Percentiles rank a stretch among this genome's conserved stretches.
Evolutionary conservation across 2,888 invertebrate species (phyloP).

Genomic region (Odontothrips loti): DNA sequence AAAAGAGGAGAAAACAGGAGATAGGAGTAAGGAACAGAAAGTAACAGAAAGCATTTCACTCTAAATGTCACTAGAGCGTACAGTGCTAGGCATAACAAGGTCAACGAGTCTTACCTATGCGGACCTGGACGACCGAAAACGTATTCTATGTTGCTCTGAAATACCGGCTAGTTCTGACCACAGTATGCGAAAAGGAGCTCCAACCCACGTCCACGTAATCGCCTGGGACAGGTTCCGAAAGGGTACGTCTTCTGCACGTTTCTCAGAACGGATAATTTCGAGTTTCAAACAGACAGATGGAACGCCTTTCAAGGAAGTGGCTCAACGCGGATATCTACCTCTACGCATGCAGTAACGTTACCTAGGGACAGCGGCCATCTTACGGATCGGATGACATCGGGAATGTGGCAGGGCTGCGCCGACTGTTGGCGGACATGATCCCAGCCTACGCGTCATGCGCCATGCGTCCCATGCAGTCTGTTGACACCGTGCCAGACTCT

Average conservation of each 20-base stretch:
- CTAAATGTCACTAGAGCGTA: constrained; percentile 20
- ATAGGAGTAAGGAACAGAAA: background rate
- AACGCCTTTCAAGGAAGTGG: background rate
- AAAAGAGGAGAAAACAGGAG: background rate
- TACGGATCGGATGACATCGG: too few relatives aligned
- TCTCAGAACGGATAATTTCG: too few relatives aligned
- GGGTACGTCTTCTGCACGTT: constrained; percentile 11
- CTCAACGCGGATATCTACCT: background rate
- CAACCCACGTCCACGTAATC: constrained; percentile 28
- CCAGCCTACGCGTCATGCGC: background rate
- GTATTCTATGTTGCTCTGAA: background rate
- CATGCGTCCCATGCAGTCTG: background rate
- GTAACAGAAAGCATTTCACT: constrained; percentile 17
- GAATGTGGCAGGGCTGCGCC: too few relatives aligned
- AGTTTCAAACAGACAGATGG: constrained; percentile 31
- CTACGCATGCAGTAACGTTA: constrained; percentile 3
- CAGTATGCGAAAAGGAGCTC: background rate
- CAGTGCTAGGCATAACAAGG: constrained; percentile 24
- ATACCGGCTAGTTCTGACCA: background rate
- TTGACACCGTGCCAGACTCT: too few relatives aligned
- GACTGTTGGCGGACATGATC: too few relatives aligned
- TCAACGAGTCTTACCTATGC: constrained; percentile 15
- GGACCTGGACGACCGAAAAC: background rate
- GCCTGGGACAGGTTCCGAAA: background rate
- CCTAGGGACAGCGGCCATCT: background rate